A percentile compares a stretch with the other conserved stretches of the same genome.
Evolutionary conservation across 2,888 invertebrate species (phyloP).

Genomic region (Siphlonurus alternatus): DNA sequence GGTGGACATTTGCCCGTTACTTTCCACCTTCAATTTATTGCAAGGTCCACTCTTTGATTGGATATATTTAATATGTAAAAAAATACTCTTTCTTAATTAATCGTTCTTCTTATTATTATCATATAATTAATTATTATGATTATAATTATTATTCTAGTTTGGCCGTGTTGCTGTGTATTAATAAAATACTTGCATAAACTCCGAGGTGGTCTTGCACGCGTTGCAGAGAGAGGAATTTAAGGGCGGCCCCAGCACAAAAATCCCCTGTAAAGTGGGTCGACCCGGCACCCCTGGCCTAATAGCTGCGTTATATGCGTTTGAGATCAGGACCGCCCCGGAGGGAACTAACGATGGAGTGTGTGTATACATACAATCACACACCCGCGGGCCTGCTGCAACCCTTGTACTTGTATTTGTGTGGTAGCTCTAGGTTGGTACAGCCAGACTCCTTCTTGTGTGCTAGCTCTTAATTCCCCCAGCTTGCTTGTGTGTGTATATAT

Average conservation of each 20-base stretch:
- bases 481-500: too few relatives aligned
- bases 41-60: not conserved
- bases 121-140: not conserved
- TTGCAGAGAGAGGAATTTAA: not conserved
- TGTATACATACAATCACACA: constrained; percentile 13
- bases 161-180: not conserved
- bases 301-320: not conserved
- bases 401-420: constrained; percentile 17
- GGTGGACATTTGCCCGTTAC: not conserved
- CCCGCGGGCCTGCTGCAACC: constrained; percentile 15
- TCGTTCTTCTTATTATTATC: not conserved
- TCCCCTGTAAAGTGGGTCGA: not conserved
- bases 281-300: not conserved
- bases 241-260: not conserved
- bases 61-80: constrained; percentile 14
- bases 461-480: not conserved
- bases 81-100: constrained; percentile 16
- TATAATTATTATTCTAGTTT: constrained; percentile 5
- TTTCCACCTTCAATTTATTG: not conserved
- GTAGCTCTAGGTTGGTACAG: constrained; percentile 17
- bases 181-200: too few relatives aligned
- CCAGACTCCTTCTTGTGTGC: constrained; percentile 13
- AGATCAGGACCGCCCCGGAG: not conserved
- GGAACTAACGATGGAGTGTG: not conserved
- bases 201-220: not conserved